Evolutionary conservation across 2,797 vertebrate species (phyloP).

Genomic region (Hybognathus amarus): DNA sequence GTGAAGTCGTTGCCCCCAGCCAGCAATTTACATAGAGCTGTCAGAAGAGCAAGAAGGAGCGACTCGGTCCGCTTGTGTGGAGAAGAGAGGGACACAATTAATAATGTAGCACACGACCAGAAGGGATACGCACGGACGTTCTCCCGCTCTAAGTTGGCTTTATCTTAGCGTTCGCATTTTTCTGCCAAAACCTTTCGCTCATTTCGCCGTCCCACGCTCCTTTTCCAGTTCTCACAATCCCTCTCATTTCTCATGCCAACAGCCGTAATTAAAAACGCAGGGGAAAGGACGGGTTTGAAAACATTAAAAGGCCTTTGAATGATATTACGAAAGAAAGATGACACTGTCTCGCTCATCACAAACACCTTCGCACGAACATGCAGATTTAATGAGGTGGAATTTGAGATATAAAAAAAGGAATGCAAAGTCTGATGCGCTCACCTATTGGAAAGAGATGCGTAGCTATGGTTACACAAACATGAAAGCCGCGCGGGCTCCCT

Average conservation of each 20-base stretch:
- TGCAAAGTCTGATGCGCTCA: constrained; percentile 70
- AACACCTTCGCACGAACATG: constrained; percentile 61
- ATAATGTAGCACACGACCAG: constrained; percentile 74
- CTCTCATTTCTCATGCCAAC: constrained; percentile 55
- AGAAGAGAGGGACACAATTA: constrained; percentile 72
- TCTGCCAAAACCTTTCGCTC: background rate
- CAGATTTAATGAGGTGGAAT: constrained; percentile 77
- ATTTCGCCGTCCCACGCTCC: background rate
- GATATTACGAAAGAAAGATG: constrained; percentile 64
- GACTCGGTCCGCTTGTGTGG: constrained; percentile 53
- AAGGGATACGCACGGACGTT: constrained; percentile 61
- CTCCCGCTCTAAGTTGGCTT: constrained; percentile 32
- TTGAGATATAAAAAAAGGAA: constrained; percentile 56
- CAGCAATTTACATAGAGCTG: constrained; percentile 84
- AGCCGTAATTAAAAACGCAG: constrained; percentile 64
- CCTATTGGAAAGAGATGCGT: constrained; percentile 74
- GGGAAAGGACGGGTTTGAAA: constrained; percentile 64
- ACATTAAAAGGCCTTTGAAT: constrained; percentile 63
- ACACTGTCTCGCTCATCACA: constrained; percentile 56
- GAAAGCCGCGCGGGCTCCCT: constrained; percentile 74
- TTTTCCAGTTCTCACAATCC: background rate
- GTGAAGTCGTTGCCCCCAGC: constrained; percentile 81
- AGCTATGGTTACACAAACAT: constrained; percentile 81
- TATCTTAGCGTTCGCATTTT: background rate
- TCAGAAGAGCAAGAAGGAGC: constrained; percentile 61